Evolutionary conservation across 2,113 vertebrate genomes (phyloP), one percentile per base, ranked within the genome.

Genomic region (Pluvianellus socialis): DNA sequence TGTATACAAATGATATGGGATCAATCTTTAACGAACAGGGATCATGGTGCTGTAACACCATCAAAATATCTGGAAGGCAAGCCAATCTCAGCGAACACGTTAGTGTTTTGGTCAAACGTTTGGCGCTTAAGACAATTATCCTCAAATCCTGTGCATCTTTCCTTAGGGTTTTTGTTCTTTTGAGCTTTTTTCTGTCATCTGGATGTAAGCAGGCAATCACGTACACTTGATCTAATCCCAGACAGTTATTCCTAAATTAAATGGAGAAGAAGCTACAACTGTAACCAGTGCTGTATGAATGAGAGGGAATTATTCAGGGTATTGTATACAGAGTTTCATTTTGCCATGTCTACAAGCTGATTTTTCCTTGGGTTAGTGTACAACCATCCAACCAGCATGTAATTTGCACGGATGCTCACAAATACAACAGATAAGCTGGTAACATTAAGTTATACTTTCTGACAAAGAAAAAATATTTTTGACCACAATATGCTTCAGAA

Each of bases 1-100:
- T 93, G 92, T 93, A 94, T 59, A 89, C 47, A 92, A 97, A 94
- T 90, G 38, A 77, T 80, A 59, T 30, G 84, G 87, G 28, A 79
- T 94, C 45, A 56, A 7, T 79, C 33, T 59, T 30, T 82, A 81
- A 75, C 33, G 72, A 91, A 61, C 12, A 61, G 28, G 62, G 32
- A 30, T 82, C 19, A 3, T 35, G 1, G 1, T 74, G 40, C 42
- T 71, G 47, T 65, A 58, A 58, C 35, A 83, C 23, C 19, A 40
- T 35, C 42, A 45, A 71, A 71, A 77, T 74, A 84, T 49, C 42
- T 62, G 12, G 30, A 81, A 95, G 52, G n/a, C 50, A 93, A 94
- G 12, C 6, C 5, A 10, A 24, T 33, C 68, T 82, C 58, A 42
- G 18, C 49, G 45, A 66, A 18, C 2, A 14, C 12, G 28, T 61